Conservation (phyloP, 2,113 vertebrate genomes). For the Carollia perspicillata region DNA sequence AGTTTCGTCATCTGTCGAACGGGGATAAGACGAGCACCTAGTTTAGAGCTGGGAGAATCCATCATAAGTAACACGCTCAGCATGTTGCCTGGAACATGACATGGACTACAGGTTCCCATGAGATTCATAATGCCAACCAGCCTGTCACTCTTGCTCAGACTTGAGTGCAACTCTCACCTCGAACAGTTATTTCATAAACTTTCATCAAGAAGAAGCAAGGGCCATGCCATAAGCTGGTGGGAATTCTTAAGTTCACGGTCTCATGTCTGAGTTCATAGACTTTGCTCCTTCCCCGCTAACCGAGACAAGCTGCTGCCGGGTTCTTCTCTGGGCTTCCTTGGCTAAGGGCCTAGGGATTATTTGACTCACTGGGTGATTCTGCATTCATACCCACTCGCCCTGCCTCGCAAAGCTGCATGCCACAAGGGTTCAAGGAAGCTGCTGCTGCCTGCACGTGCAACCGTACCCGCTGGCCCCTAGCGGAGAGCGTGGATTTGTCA, state of each 20-base stretch:
- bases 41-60: background rate
- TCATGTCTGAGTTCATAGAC: background rate
- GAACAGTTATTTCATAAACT: background rate
- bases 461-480: background rate
- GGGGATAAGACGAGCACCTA: too few species aligned
- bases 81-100: background rate
- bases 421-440: background rate
- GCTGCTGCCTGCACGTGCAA: too few species aligned
- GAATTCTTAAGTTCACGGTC: background rate
- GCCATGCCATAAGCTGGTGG: background rate
- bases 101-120: background rate
- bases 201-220: background rate
- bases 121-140: background rate
- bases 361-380: background rate
- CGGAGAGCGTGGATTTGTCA: background rate
- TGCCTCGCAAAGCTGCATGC: background rate
- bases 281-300: background rate
- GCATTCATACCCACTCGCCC: background rate
- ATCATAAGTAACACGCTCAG: too few species aligned
- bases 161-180: background rate
- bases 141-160: background rate
- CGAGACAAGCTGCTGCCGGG: too few species aligned
- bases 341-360: background rate
- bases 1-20: background rate
- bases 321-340: background rate